Conservation (phyloP, 2,797 vertebrate species). For the Sylvilagus floridanus region DNA sequence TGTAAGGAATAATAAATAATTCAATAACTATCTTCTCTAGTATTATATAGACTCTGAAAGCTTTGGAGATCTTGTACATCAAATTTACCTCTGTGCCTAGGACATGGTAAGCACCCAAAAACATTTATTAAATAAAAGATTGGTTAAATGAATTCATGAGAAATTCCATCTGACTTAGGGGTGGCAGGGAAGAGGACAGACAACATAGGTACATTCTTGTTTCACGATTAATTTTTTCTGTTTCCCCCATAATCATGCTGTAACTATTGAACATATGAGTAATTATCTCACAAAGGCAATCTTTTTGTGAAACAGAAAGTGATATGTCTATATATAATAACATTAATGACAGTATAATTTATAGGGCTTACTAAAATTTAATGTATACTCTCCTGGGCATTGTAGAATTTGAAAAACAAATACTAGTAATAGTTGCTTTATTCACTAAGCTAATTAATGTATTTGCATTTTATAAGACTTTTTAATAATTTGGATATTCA, state of each 20-base stretch:
- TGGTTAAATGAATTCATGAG: not conserved
- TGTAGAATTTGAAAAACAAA: not conserved
- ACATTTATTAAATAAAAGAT: conserved; percentile 6
- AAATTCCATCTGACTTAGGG: not conserved
- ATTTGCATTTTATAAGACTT: conserved; percentile 35
- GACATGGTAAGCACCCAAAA: not conserved
- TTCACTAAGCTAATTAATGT: conserved; percentile 27
- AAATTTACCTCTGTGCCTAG: not conserved
- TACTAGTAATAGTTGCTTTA: conserved; percentile 28
- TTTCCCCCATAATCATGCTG: not conserved
- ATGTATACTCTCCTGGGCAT: not conserved
- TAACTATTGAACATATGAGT: not conserved
- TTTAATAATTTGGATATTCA: not conserved
- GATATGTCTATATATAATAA: not conserved
- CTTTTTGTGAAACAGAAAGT: not conserved
- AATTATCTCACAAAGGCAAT: not conserved
- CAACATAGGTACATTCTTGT: not conserved
- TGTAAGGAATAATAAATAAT: conserved; percentile 13
- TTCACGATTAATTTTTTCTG: not conserved
- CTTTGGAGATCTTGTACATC: not conserved
- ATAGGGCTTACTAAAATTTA: not conserved
- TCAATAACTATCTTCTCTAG: not conserved
- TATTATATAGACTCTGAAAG: not conserved
- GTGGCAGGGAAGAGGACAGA: too few species aligned
- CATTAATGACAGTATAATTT: not conserved